Percentiles rank a stretch among this genome's conserved stretches.
phyloP scores from a whole-genome alignment of 2,888 invertebrate genomes.

The Melieria omissa region DNA sequence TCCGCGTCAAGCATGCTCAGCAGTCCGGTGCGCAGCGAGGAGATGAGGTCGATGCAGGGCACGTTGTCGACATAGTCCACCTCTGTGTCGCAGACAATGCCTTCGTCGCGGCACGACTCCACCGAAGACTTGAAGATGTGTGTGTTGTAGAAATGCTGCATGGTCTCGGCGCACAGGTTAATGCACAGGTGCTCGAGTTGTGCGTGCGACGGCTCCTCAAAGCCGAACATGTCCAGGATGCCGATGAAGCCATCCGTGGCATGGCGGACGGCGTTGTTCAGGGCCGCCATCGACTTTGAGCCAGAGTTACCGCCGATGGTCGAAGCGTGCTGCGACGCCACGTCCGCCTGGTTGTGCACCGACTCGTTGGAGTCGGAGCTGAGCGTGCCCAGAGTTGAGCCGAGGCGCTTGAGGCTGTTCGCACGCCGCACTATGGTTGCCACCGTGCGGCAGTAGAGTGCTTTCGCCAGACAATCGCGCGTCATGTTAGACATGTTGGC shows the following conservation, averaged over 20 bases:
- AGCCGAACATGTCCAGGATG: slow-evolving; percentile 96
- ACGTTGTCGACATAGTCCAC: slow-evolving; percentile 94
- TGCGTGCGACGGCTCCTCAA: slow-evolving; percentile 87
- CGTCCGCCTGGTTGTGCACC: slow-evolving; percentile 87
- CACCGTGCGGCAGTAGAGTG: slow-evolving; percentile 92
- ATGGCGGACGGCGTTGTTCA: slow-evolving; percentile 91
- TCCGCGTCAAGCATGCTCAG: slow-evolving; percentile 93
- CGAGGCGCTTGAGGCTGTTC: slow-evolving; percentile 86
- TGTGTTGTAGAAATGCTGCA: slow-evolving; percentile 98
- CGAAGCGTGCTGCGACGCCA: slow-evolving; percentile 86
- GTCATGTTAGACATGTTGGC: slow-evolving; percentile 89
- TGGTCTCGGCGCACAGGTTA: slow-evolving; percentile 94
- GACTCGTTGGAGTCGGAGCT: slow-evolving; percentile 94
- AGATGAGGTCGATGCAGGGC: slow-evolving; percentile 94
- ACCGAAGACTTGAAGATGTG: slow-evolving; percentile 95
- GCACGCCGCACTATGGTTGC: slow-evolving; percentile 93
- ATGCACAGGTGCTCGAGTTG: slow-evolving; percentile 94
- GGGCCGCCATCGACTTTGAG: slow-evolving; percentile 89
- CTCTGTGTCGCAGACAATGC: slow-evolving; percentile 88
- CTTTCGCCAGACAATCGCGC: slow-evolving; percentile 90
- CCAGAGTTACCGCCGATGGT: slow-evolving; percentile 83
- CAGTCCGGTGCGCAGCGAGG: slow-evolving; percentile 89
- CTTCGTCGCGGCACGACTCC: slow-evolving; percentile 93
- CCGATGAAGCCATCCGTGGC: slow-evolving; percentile 96
- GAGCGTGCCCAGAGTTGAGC: slow-evolving; percentile 84